Evolutionary conservation across 2,113 vertebrate genomes (phyloP).

Genomic region (Paraplagusia blochii): DNA sequence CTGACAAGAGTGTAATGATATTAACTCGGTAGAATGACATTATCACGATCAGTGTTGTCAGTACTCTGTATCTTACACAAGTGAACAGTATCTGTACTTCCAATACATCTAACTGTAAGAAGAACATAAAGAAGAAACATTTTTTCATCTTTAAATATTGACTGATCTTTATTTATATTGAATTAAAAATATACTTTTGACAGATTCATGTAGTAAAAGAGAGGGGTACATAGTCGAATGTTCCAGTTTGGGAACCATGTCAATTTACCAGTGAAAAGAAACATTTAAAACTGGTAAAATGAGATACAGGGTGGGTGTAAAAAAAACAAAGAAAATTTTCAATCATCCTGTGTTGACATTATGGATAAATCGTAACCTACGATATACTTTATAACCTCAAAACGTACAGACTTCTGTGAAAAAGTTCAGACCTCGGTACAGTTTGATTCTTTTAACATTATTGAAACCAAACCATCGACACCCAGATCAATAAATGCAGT

Average conservation of each 20-base stretch:
- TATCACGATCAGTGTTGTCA: no score
- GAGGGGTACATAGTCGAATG: conserved; percentile 89
- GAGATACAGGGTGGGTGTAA: conserved; percentile 42
- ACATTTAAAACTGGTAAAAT: conserved; percentile 41
- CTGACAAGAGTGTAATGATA: no score
- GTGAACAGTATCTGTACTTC: no score
- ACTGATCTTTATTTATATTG: conserved; percentile 99
- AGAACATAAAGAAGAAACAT: conserved; percentile 8
- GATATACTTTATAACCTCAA: not conserved
- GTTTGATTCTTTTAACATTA: conserved; percentile 10
- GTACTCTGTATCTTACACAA: no score
- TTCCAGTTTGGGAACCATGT: conserved; percentile 58
- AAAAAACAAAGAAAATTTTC: conserved; percentile 36
- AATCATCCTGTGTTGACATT: conserved; percentile 35
- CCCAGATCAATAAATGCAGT: conserved; percentile 40
- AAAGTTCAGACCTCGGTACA: no score
- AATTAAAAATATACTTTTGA: conserved; percentile 99
- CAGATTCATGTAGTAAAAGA: conserved; percentile 99
- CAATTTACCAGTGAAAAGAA: conserved; percentile 52
- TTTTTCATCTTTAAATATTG: conserved; percentile 82
- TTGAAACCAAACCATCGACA: conserved; percentile 32
- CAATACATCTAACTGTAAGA: not conserved
- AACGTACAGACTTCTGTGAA: no score
- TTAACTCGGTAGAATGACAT: no score
- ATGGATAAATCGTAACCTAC: conserved; percentile 31